A percentile compares a stretch with the other conserved stretches of the same genome.
phyloP scores from a whole-genome alignment of 2,113 vertebrate species.

The Grus americana region DNA sequence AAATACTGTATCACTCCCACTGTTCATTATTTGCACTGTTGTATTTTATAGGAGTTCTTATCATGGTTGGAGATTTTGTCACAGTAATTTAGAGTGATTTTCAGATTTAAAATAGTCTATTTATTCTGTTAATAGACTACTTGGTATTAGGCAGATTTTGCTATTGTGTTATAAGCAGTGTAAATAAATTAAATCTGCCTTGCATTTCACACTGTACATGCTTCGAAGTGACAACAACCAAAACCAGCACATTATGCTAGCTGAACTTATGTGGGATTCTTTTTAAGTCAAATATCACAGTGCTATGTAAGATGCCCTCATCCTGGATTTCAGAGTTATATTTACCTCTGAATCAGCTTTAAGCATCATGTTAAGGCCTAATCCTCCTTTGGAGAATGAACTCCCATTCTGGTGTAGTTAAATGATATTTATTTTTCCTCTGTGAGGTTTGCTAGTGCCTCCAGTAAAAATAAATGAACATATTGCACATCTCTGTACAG shows the following conservation, averaged over 20 bases:
- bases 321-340: conserved; percentile 61
- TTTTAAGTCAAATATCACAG: background rate
- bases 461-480: background rate
- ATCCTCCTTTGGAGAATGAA: conserved; percentile 52
- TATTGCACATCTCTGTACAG: background rate
- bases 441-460: background rate
- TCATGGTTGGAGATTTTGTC: background rate
- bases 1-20: background rate
- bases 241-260: background rate
- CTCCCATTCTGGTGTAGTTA: background rate
- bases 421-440: conserved; percentile 7
- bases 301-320: conserved; percentile 6
- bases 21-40: background rate
- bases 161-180: background rate
- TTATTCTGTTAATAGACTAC: background rate
- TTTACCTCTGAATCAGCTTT: conserved; percentile 69
- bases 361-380: conserved; percentile 42
- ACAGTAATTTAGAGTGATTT: background rate
- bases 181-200: background rate
- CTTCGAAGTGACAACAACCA: background rate
- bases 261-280: background rate
- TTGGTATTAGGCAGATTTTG: background rate
- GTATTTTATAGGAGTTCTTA: background rate
- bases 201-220: background rate
- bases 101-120: background rate